A percentile compares a stretch with the other conserved stretches of the same genome.
Conservation (phyloP, 2,797 vertebrate species). For the Lindbergichthys nudifrons region DNA sequence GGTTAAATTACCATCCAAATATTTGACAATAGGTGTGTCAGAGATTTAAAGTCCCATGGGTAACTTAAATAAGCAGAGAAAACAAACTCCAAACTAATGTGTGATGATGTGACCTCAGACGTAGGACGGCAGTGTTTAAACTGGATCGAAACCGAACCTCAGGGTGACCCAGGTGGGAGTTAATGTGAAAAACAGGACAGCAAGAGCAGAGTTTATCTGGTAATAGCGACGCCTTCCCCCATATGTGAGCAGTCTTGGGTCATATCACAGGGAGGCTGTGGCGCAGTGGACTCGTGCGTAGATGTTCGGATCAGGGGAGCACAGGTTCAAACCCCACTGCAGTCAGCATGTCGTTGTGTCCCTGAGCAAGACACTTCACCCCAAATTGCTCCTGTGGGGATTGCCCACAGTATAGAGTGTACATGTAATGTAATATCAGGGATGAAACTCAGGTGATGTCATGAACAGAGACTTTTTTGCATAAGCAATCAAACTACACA, state of each 20-base stretch:
- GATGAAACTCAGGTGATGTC: conserved; percentile 43
- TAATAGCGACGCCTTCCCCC: conserved; percentile 27
- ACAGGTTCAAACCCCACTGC: too few relatives aligned
- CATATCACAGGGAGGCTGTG: conserved; percentile 1
- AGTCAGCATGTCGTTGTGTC: too few relatives aligned
- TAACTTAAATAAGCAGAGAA: conserved; percentile 19
- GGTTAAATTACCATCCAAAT: conserved; percentile 37
- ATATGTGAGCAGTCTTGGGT: conserved; percentile 29
- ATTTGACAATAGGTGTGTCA: conserved; percentile 42
- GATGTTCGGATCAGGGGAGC: too few relatives aligned
- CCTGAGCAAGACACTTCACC: too few relatives aligned
- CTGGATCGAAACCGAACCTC: conserved; percentile 40
- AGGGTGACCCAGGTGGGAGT: conserved; percentile 56
- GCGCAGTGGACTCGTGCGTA: too few relatives aligned
- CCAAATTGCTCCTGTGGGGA: too few relatives aligned
- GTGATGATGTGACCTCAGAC: conserved; percentile 51
- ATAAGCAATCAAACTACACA: conserved; percentile 22
- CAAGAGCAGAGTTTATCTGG: conserved; percentile 21
- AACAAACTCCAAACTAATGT: conserved; percentile 16
- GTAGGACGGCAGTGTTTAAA: conserved; percentile 24
- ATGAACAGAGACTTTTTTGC: conserved; percentile 36
- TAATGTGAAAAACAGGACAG: conserved; percentile 70
- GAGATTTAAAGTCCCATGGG: conserved; percentile 17
- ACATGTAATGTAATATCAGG: not conserved
- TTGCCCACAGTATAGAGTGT: too few relatives aligned